phyloP scores from a whole-genome alignment of 1,140 invertebrate species.

The Listronotus bonariensis region DNA sequence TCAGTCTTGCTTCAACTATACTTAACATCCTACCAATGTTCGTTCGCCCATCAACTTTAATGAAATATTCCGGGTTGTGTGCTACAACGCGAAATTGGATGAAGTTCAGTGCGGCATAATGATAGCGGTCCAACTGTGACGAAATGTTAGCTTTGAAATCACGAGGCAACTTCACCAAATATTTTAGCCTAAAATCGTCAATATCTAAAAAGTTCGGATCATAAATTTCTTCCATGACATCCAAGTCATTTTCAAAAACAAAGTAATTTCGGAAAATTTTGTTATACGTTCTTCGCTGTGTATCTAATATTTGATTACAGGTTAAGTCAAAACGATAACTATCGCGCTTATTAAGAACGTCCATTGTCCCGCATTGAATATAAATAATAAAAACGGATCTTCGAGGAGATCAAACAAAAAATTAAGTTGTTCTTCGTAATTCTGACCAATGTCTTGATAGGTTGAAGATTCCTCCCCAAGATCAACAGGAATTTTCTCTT shows the following conservation, averaged over 20 bases:
- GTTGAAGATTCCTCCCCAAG: background rate
- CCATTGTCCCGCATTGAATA: constrained; percentile 59
- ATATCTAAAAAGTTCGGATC: constrained; percentile 23
- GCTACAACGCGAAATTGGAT: constrained; percentile 59
- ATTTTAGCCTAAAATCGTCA: constrained; percentile 30
- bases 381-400: constrained; percentile 60
- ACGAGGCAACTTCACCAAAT: constrained; percentile 52
- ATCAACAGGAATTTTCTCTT: background rate
- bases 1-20: constrained; percentile 56
- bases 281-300: constrained; percentile 29
- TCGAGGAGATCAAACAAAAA: constrained; percentile 47
- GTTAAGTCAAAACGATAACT: constrained; percentile 57
- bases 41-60: constrained; percentile 62
- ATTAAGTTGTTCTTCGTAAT: constrained; percentile 49
- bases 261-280: constrained; percentile 26
- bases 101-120: constrained; percentile 51
- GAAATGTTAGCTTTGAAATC: constrained; percentile 55
- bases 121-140: constrained; percentile 58
- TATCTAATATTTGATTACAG: constrained; percentile 46
- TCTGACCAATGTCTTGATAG: constrained; percentile 31
- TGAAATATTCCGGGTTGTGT: constrained; percentile 59
- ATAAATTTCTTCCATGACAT: constrained; percentile 38
- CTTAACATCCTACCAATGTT: constrained; percentile 57
- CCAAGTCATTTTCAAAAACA: constrained; percentile 11
- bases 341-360: constrained; percentile 57